Base-by-base conservation (phyloP, 2,888 invertebrate genomes). In the Monoplex corrugatus region DNA sequence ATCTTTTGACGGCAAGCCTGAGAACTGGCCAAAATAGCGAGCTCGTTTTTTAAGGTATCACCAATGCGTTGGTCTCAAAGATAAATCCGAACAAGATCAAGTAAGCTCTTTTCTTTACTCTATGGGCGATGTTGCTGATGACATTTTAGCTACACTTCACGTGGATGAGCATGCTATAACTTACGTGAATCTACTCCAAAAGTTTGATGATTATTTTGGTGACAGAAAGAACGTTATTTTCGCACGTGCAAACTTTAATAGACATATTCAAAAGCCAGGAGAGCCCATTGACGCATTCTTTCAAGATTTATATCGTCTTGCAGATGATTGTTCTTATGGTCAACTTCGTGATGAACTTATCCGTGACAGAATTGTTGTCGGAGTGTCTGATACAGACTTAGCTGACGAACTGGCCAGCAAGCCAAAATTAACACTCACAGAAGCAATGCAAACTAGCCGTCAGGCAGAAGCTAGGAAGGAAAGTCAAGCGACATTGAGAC, bases 391-490 rank as follows among this genome's bases (percentile, higher is more conserved):
- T 19, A 80, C 45, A 13, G 80, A 45, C 10, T 38, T 87, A 3
- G 78, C 87, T 6, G 72, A 87, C 6, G 13, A 75, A 32, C 80
- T 80, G 1, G 80, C 78, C 10, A 13, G 16, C 2, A 87, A 80
- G 28, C 28, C 45, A 6, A 38, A 50, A 3, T 38, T 87, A 1
- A 78, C 50, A 32, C 87, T 87, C 35, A 16, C 23, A 19, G 87
- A 87, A 16, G 72, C 87, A 10, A 57, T 80, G 6, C 50, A 57
- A 2, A 3, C 50, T 5, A 35, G 50, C 23, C 38, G 87, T 3
- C 87, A 87, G 80, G 57, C 80, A 13, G 87, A 80, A 57, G 87
- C 50, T 35, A 40, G 87, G 13, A 50, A 75, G n/a, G 57, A 87
- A n/a, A n/a, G n/a, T n/a, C n/a, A n/a, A n/a, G n/a, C n/a, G n/a